Conservation (phyloP, 2,888 invertebrate species). For the Drosophila birchii region DNA sequence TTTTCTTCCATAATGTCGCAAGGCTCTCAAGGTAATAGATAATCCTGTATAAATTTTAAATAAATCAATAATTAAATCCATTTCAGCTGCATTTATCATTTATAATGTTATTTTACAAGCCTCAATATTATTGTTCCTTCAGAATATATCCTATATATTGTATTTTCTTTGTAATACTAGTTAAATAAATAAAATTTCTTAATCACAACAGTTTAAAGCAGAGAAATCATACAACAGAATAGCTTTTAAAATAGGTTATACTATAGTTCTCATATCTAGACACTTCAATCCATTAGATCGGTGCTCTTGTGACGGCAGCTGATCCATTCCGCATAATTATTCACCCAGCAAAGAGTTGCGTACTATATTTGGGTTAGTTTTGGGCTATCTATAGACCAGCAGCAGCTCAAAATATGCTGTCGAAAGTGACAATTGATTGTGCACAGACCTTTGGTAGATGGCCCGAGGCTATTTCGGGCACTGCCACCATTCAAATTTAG, state of each 20-base stretch:
- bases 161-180: not conserved
- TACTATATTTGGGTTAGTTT: constrained; percentile 58
- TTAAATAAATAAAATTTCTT: not conserved
- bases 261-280: not conserved
- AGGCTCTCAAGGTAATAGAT: no score
- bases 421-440: constrained; percentile 77
- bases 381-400: constrained; percentile 61
- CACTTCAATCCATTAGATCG: constrained; percentile 10
- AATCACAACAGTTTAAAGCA: not conserved
- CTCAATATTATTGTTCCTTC: no score
- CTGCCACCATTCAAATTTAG: constrained; percentile 55
- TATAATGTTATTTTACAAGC: not conserved
- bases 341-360: constrained; percentile 34
- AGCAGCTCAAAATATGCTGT: constrained; percentile 72
- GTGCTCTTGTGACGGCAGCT: not conserved
- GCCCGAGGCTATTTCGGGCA: constrained; percentile 53
- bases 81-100: no score
- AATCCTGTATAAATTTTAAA: no score
- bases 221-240: not conserved
- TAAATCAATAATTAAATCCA: no score
- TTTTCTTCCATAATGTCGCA: no score
- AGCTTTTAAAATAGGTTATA: not conserved
- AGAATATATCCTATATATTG: not conserved
- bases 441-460: constrained; percentile 52
- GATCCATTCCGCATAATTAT: constrained; percentile 27